Evolutionary conservation across 2,113 vertebrate species (phyloP).

Genomic region (Ovis canadensis): DNA sequence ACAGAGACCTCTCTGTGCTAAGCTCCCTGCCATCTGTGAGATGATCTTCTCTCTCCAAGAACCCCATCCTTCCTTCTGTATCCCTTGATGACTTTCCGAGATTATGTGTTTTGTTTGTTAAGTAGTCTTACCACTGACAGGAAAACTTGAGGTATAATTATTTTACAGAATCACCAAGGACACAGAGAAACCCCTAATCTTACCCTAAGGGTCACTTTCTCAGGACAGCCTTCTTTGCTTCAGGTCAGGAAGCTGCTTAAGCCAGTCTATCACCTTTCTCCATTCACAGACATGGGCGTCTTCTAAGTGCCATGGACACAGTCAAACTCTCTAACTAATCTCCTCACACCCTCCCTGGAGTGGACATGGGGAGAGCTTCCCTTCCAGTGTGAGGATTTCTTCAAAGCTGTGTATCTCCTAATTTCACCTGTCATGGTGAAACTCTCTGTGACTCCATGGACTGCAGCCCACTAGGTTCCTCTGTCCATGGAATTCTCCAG

Average conservation of each 20-base stretch:
- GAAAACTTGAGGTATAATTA: not conserved
- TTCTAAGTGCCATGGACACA: too few species aligned
- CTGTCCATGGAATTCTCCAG: not conserved
- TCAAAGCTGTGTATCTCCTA: not conserved
- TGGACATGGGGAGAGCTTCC: not conserved
- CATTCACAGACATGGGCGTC: not conserved
- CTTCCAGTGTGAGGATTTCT: not conserved
- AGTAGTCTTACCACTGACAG: not conserved
- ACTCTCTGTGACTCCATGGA: not conserved
- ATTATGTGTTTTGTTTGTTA: not conserved
- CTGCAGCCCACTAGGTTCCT: not conserved
- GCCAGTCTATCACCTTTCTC: not conserved
- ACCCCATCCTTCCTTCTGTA: not conserved
- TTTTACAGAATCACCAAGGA: not conserved
- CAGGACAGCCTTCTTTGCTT: not conserved
- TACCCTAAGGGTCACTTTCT: not conserved
- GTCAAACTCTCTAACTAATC: not conserved
- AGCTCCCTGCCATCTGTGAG: not conserved
- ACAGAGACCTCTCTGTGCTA: not conserved
- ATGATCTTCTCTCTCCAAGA: not conserved
- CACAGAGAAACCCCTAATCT: not conserved
- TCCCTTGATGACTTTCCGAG: not conserved
- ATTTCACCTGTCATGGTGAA: not conserved
- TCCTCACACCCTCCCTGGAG: not conserved
- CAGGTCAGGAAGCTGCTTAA: not conserved